Evolutionary conservation across 2,113 vertebrate species (phyloP).

Genomic region (Phocoena phocoena): DNA sequence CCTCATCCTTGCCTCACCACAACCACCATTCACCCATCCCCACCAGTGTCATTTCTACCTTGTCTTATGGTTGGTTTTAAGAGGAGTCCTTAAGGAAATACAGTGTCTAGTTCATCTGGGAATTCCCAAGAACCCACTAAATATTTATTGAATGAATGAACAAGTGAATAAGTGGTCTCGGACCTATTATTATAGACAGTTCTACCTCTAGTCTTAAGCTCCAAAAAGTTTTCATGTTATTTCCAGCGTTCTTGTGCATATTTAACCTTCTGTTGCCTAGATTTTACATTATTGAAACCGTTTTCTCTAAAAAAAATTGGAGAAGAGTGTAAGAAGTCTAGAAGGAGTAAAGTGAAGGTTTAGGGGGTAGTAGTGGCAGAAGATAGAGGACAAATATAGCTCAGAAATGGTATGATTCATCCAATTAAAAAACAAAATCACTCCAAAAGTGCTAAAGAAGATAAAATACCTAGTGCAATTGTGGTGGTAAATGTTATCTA

Average conservation of each 20-base stretch:
- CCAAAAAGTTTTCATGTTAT: not conserved
- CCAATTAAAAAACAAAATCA: not conserved
- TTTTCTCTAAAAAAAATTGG: not conserved
- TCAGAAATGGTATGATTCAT: not conserved
- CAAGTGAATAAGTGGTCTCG: not conserved
- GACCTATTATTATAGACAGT: not conserved
- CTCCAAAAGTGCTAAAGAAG: conserved; percentile 5
- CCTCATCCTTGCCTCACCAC: not conserved
- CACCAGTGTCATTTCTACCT: not conserved
- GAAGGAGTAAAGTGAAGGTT: not conserved
- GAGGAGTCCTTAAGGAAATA: not conserved
- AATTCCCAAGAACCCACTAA: not conserved
- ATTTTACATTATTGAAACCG: not conserved
- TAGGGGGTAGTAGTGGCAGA: accelerated
- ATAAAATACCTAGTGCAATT: not conserved
- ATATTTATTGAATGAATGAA: not conserved
- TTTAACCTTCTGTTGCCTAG: not conserved
- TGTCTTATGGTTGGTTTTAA: not conserved
- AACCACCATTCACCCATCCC: not conserved
- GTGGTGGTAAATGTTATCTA: not conserved
- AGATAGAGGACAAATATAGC: not conserved
- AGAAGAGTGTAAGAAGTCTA: not conserved
- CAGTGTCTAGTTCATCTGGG: not conserved
- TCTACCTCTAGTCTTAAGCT: not conserved
- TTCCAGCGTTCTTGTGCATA: not conserved